Evolutionary conservation across 2,113 vertebrate species (phyloP).

Genomic region (Glareola pratincola): DNA sequence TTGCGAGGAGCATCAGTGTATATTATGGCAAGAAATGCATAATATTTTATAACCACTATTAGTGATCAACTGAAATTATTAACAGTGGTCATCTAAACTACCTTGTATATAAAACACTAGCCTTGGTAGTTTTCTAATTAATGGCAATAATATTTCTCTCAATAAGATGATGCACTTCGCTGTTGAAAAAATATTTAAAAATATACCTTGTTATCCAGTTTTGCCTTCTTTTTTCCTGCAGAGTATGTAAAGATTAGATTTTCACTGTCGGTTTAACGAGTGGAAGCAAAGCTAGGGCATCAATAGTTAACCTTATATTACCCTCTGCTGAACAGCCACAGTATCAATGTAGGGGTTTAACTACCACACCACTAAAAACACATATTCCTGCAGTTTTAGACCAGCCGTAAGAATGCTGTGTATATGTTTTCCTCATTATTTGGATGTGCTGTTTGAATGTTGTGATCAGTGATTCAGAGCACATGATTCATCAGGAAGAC

Average conservation of each 20-base stretch:
- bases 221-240: not conserved
- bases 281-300: slow-evolving; percentile 61
- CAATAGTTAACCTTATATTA: slow-evolving; percentile 66
- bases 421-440: slow-evolving; percentile 83
- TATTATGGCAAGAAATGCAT: not conserved
- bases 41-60: not conserved
- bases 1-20: not conserved
- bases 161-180: not conserved
- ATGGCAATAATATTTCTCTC: not conserved
- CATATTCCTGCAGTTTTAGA: slow-evolving; percentile 71
- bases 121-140: not conserved
- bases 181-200: not conserved
- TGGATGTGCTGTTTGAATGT: slow-evolving; percentile 82
- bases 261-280: slow-evolving; percentile 43
- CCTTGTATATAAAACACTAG: not conserved
- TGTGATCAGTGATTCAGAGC: slow-evolving; percentile 88
- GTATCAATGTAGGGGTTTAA: slow-evolving; percentile 55
- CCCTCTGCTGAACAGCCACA: slow-evolving; percentile 57
- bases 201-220: not conserved
- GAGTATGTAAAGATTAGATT: slow-evolving; percentile 61
- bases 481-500: slow-evolving; percentile 90
- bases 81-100: not conserved
- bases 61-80: not conserved
- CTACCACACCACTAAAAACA: slow-evolving; percentile 67
- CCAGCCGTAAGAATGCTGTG: slow-evolving; percentile 68